Evolutionary conservation across 1,140 invertebrate genomes (phyloP).

Genomic region (Argopecten irradians): DNA sequence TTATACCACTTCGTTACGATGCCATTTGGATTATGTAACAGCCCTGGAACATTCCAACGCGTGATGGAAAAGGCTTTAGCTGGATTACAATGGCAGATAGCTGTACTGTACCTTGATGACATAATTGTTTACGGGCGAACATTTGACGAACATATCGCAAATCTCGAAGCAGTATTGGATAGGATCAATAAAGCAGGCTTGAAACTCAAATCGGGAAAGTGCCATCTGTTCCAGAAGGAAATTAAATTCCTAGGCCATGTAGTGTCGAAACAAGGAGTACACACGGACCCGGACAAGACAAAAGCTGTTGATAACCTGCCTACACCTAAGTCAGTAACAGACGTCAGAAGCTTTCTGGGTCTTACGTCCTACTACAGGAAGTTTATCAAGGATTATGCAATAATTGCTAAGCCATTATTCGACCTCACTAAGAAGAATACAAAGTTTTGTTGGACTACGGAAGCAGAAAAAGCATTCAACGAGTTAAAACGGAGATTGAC

Average conservation of each 20-base stretch:
- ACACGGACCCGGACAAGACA: constrained; percentile 20
- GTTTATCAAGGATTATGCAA: constrained; percentile 37
- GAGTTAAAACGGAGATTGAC: background rate
- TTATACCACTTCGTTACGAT: constrained; percentile 28
- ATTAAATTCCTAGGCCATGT: constrained; percentile 22
- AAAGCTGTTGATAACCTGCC: background rate
- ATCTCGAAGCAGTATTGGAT: constrained; percentile 62
- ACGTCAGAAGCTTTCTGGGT: constrained; percentile 33
- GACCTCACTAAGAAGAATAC: constrained; percentile 24
- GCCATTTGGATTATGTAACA: constrained; percentile 39
- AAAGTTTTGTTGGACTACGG: background rate
- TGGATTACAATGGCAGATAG: constrained; percentile 30
- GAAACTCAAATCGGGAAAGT: constrained; percentile 73
- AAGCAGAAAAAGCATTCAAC: constrained; percentile 27
- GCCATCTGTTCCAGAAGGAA: constrained; percentile 12
- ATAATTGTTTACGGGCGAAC: constrained; percentile 23
- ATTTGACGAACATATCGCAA: constrained; percentile 2
- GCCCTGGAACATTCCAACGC: background rate
- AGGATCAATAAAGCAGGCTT: constrained; percentile 52
- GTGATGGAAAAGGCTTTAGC: background rate
- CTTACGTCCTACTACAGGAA: constrained; percentile 27
- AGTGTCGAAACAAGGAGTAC: constrained; percentile 10
- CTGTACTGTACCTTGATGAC: constrained; percentile 19
- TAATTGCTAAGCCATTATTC: constrained; percentile 2
- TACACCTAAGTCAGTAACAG: background rate